Percentiles rank a stretch among this genome's conserved stretches.
phyloP scores from a whole-genome alignment of 1,140 invertebrate genomes.

The Cydia strobilella region DNA sequence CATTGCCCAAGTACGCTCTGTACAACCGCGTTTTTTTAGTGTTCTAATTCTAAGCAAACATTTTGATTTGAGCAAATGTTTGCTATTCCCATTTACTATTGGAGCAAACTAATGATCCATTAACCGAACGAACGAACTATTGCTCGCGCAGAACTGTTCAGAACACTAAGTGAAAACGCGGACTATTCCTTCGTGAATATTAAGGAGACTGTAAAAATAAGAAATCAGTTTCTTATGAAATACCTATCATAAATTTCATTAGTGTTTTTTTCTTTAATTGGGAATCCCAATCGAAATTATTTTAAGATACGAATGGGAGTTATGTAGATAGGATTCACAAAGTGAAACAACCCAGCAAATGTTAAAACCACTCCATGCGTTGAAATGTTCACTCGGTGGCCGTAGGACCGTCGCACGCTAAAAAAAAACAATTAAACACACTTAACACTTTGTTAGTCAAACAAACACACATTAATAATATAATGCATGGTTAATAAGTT shows the following conservation, averaged over 20 bases:
- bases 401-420: neutral
- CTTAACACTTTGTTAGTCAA: slow-evolving; percentile 11
- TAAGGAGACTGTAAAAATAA: neutral
- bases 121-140: too few relatives aligned
- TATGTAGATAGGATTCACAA: neutral
- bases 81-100: too few relatives aligned
- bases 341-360: neutral
- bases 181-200: neutral
- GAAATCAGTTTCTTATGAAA: neutral
- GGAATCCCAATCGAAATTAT: neutral
- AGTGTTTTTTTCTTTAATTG: neutral
- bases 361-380: neutral
- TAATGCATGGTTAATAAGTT: neutral
- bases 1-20: too few relatives aligned
- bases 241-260: neutral
- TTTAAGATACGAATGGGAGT: neutral
- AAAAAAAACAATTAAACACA: slow-evolving; percentile 11
- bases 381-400: neutral
- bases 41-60: too few relatives aligned
- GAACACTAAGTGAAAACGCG: too few relatives aligned
- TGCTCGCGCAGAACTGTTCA: too few relatives aligned
- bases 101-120: too few relatives aligned
- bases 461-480: neutral
- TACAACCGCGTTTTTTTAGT: too few relatives aligned
- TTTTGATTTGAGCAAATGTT: too few relatives aligned